A percentile compares a stretch with the other conserved stretches of the same genome.
Evolutionary conservation across 2,113 vertebrate genomes (phyloP).

Genomic region (Podilymbus podiceps): DNA sequence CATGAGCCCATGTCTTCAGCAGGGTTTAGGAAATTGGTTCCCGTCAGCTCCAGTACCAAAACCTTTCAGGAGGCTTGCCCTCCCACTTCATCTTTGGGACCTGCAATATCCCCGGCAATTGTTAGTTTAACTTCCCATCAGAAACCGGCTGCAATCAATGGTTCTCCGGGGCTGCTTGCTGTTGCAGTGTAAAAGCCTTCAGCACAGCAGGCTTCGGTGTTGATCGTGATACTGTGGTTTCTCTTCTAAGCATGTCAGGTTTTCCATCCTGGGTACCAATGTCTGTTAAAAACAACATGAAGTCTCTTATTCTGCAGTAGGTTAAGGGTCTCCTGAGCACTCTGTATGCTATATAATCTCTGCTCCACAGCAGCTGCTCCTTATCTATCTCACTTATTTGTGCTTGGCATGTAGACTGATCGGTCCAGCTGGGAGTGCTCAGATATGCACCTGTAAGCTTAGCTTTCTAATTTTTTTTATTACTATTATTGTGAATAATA

Average conservation of each 20-base stretch:
- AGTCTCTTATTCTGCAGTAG: not conserved
- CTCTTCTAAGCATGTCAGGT: not conserved
- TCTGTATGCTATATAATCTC: not conserved
- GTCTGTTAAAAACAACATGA: not conserved
- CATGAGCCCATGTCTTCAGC: not conserved
- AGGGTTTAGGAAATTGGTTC: not conserved
- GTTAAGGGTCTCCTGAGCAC: slow-evolving; percentile 5
- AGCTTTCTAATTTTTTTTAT: not conserved
- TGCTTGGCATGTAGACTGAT: not conserved
- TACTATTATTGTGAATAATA: no score
- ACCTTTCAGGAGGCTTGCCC: rapidly evolving
- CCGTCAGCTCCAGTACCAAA: not conserved
- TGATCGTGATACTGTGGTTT: not conserved
- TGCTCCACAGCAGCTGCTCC: not conserved
- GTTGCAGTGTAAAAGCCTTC: not conserved
- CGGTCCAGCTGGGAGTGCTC: not conserved
- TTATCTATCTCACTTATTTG: slow-evolving; percentile 14
- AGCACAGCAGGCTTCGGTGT: not conserved
- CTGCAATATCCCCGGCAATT: not conserved
- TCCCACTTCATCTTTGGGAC: not conserved
- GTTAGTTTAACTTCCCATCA: not conserved
- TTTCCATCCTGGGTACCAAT: not conserved
- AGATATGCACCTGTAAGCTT: not conserved
- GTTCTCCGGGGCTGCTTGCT: not conserved
- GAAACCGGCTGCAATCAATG: not conserved